These are phyloP conservation scores for Lophius americanus DNA, from an alignment of 2,797 vertebrate genomes.

Conservation along the genomic window DNA sequence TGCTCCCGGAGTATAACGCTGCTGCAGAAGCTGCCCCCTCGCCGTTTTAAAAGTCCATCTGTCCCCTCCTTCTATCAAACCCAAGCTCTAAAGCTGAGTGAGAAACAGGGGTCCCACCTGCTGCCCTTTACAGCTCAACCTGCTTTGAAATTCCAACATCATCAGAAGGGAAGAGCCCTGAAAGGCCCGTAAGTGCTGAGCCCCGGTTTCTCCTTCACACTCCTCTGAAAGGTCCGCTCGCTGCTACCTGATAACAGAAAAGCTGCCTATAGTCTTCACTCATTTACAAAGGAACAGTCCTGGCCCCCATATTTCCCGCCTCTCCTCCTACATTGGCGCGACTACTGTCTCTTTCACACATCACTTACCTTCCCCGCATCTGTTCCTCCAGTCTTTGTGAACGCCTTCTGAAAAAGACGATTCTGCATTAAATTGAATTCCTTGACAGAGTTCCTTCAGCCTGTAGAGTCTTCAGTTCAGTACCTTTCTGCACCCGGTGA, in stretches of 20 bases:
- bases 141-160: slow-evolving; percentile 68
- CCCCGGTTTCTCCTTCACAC: slow-evolving; percentile 65
- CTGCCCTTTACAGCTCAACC: slow-evolving; percentile 74
- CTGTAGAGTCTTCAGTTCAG: slow-evolving; percentile 45
- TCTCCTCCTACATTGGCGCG: slow-evolving; percentile 14
- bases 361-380: slow-evolving; percentile 14
- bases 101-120: slow-evolving; percentile 34
- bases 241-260: slow-evolving; percentile 72
- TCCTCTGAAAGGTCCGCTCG: slow-evolving; percentile 62
- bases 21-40: slow-evolving; percentile 23
- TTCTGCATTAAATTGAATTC: slow-evolving; percentile 53
- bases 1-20: slow-evolving; percentile 31
- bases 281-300: slow-evolving; percentile 39
- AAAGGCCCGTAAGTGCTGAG: slow-evolving; percentile 75
- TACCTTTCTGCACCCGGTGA: slow-evolving; percentile 57
- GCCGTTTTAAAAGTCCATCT: slow-evolving; percentile 24
- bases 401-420: slow-evolving; percentile 39
- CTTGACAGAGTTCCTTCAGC: slow-evolving; percentile 50
- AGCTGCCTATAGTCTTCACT: slow-evolving; percentile 62
- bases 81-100: slow-evolving; percentile 29
- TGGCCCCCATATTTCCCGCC: slow-evolving; percentile 18
- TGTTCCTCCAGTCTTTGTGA: slow-evolving; percentile 40
- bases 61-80: slow-evolving; percentile 45
- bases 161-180: slow-evolving; percentile 63
- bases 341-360: slow-evolving; percentile 24